These are phyloP conservation scores for Euwallacea similis DNA, from an alignment of 1,140 invertebrate species.

Conservation along the genomic window DNA sequence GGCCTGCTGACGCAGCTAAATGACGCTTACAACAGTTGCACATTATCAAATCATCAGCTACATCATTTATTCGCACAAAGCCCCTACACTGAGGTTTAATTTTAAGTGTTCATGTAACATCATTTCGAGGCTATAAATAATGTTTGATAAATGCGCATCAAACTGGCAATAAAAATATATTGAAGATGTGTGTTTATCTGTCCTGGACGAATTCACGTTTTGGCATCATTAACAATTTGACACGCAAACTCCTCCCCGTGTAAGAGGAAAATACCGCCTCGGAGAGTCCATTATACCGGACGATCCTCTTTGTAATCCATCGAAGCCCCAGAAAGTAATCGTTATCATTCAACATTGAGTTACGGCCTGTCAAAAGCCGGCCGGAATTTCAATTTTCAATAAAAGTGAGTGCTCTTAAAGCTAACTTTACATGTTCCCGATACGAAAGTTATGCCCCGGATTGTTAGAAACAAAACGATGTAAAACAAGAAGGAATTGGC, in stretches of 20 bases:
- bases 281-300: neutral
- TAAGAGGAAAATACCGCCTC: neutral
- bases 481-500: constrained; percentile 55
- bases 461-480: constrained; percentile 57
- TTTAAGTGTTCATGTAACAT: too few relatives aligned
- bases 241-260: neutral
- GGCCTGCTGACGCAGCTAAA: too few relatives aligned
- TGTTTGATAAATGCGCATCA: too few relatives aligned
- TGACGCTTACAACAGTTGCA: too few relatives aligned
- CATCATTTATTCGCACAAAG: too few relatives aligned
- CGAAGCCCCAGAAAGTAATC: constrained; percentile 41
- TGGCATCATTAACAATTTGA: too few relatives aligned
- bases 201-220: too few relatives aligned
- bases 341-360: constrained; percentile 52
- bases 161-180: too few relatives aligned
- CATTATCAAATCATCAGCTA: too few relatives aligned
- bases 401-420: constrained; percentile 47
- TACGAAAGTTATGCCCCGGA: constrained; percentile 52
- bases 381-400: constrained; percentile 54
- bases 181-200: too few relatives aligned
- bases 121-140: too few relatives aligned
- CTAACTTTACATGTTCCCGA: constrained; percentile 43
- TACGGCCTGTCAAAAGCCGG: constrained; percentile 50
- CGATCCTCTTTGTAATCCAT: constrained; percentile 4
- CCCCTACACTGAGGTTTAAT: too few relatives aligned